Evolutionary conservation across 2,113 vertebrate genomes (phyloP).

Genomic region (Cyanocitta stelleri): DNA sequence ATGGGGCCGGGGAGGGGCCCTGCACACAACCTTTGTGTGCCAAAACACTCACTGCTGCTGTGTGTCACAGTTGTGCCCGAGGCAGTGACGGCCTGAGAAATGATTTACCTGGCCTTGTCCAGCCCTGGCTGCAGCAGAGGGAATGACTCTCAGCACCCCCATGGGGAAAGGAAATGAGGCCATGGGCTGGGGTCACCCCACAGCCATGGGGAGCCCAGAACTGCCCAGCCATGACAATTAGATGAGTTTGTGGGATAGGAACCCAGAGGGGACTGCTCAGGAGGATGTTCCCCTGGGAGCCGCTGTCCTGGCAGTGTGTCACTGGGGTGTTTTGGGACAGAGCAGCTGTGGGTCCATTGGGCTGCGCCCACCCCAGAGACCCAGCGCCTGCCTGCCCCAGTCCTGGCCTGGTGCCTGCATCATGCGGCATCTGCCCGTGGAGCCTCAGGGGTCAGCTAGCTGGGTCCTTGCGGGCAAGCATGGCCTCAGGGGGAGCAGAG

Average conservation of each 20-base stretch:
- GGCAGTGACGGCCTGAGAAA: constrained; percentile 39
- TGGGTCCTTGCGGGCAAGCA: fast-evolving
- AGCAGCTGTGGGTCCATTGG: not conserved
- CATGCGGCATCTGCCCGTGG: fast-evolving
- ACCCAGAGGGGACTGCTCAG: not conserved
- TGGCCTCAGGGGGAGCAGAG: not conserved
- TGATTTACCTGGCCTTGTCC: constrained; percentile 2
- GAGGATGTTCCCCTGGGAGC: not conserved
- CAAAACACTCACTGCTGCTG: not conserved
- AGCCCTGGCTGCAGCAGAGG: not conserved
- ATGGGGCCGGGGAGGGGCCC: not conserved
- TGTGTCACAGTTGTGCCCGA: not conserved
- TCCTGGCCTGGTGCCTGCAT: not conserved
- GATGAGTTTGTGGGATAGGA: not conserved
- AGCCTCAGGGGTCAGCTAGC: not conserved
- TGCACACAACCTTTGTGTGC: not conserved
- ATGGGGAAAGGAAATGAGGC: not conserved
- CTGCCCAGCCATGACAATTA: not conserved
- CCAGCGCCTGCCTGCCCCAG: fast-evolving
- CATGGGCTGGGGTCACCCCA: not conserved
- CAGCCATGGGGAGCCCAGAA: not conserved
- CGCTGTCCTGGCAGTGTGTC: not conserved
- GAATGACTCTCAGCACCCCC: not conserved
- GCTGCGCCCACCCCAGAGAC: not conserved
- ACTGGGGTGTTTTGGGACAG: fast-evolving